These are phyloP conservation scores for Leucoma salicis DNA, from an alignment of 2,888 invertebrate species.

Conservation along the genomic window DNA sequence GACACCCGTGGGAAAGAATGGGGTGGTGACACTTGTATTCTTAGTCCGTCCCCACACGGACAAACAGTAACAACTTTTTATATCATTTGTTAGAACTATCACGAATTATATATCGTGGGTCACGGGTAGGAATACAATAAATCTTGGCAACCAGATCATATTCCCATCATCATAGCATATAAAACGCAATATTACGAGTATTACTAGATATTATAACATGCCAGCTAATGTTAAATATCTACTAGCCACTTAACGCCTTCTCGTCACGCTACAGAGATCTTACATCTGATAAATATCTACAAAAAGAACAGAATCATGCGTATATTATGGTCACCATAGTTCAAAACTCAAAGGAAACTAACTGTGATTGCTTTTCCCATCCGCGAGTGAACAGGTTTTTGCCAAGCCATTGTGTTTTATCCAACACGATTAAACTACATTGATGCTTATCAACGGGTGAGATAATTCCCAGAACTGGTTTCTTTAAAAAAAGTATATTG, in stretches of 20 bases:
- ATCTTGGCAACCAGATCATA: neutral
- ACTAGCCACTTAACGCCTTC: constrained; percentile 1
- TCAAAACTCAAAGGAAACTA: neutral
- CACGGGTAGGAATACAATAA: neutral
- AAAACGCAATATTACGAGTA: too few species aligned
- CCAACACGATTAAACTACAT: too few species aligned
- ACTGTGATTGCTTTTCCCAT: neutral
- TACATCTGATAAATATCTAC: neutral
- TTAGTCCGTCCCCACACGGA: neutral
- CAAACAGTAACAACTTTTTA: too few species aligned
- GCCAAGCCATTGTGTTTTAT: too few species aligned
- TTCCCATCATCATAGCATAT: neutral
- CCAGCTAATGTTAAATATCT: constrained; percentile 1
- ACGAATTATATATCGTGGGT: too few species aligned
- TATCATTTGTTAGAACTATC: too few species aligned
- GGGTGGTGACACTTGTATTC: neutral
- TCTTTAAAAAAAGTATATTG: too few species aligned
- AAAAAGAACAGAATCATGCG: neutral
- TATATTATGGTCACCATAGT: neutral
- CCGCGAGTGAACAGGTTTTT: neutral
- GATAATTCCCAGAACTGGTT: too few species aligned
- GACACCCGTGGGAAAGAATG: neutral
- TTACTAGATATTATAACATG: neutral
- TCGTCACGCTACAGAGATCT: neutral
- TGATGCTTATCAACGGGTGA: too few species aligned